These are phyloP conservation scores for Epicampocera succincta DNA, from an alignment of 2,888 invertebrate genomes.

Conservation along the genomic window DNA sequence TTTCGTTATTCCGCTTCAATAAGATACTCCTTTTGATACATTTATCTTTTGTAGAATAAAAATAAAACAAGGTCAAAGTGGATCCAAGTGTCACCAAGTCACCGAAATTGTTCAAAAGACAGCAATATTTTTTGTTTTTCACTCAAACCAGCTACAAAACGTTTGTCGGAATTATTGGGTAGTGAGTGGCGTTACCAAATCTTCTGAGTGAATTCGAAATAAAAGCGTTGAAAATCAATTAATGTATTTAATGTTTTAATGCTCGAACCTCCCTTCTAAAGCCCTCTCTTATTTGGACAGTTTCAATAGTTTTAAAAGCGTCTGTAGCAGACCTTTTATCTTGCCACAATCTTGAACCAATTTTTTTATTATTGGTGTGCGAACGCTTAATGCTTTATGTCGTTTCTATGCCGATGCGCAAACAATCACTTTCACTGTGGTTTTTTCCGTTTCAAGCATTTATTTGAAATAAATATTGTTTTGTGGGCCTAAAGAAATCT, in stretches of 20 bases:
- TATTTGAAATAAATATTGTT: conserved; percentile 66
- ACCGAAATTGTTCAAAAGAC: not conserved
- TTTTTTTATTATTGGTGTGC: not conserved
- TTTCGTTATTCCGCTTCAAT: conserved; percentile 22
- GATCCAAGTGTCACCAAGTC: conserved; percentile 27
- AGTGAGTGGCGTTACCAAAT: too few species aligned
- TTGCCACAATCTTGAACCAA: too few species aligned
- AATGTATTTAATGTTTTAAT: too few species aligned
- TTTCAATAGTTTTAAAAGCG: too few species aligned
- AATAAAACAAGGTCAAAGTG: conserved; percentile 2
- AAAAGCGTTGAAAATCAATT: too few species aligned
- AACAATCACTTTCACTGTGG: conserved; percentile 57
- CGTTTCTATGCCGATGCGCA: conserved; percentile 41
- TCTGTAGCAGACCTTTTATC: too few species aligned
- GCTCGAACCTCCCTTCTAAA: too few species aligned
- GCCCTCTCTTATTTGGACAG: too few species aligned
- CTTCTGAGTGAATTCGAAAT: too few species aligned
- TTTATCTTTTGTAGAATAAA: conserved; percentile 4
- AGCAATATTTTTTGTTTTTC: too few species aligned
- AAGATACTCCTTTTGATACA: conserved; percentile 27
- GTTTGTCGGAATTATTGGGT: too few species aligned
- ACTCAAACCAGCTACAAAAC: not conserved
- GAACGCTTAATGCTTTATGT: conserved; percentile 42
- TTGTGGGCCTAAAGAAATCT: conserved; percentile 54
- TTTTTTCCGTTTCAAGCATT: conserved; percentile 54